phyloP scores from a whole-genome alignment of 2,113 vertebrate species.

The Tyrannus savana region DNA sequence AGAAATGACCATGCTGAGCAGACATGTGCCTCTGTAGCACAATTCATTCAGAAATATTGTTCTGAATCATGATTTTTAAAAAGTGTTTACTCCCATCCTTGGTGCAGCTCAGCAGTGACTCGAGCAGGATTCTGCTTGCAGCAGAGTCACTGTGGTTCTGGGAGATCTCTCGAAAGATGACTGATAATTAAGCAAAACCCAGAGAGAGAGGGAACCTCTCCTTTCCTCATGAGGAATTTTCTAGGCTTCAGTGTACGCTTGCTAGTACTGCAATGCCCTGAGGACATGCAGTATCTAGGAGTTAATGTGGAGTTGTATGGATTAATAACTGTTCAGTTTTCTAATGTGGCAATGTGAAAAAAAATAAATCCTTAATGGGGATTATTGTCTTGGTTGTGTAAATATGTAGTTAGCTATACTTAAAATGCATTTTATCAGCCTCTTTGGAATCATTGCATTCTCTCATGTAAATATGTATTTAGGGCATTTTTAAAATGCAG shows the following conservation, averaged over 20 bases:
- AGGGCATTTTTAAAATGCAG: constrained; percentile 62
- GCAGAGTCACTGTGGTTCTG: not conserved
- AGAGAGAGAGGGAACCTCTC: not conserved
- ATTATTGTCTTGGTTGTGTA: constrained; percentile 62
- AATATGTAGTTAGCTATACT: constrained; percentile 49
- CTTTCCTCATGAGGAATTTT: constrained; percentile 13
- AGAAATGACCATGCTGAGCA: not conserved
- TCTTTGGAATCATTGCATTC: constrained; percentile 55
- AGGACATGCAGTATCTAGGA: not conserved
- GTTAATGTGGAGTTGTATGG: constrained; percentile 22
- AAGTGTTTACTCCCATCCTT: not conserved
- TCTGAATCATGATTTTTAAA: not conserved
- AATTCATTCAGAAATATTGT: not conserved
- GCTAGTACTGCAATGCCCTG: not conserved
- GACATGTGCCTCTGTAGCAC: not conserved
- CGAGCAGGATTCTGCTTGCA: not conserved
- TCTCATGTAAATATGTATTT: constrained; percentile 66
- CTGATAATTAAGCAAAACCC: constrained; percentile 10
- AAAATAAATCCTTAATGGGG: not conserved
- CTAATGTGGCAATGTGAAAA: not conserved
- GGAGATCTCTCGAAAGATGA: not conserved
- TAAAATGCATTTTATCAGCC: constrained; percentile 51
- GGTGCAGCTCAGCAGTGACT: not conserved
- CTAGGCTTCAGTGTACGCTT: not conserved
- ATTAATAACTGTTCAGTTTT: constrained; percentile 27